Base-by-base conservation (phyloP, 2,888 invertebrate species). In the Gortyna flavago region DNA sequence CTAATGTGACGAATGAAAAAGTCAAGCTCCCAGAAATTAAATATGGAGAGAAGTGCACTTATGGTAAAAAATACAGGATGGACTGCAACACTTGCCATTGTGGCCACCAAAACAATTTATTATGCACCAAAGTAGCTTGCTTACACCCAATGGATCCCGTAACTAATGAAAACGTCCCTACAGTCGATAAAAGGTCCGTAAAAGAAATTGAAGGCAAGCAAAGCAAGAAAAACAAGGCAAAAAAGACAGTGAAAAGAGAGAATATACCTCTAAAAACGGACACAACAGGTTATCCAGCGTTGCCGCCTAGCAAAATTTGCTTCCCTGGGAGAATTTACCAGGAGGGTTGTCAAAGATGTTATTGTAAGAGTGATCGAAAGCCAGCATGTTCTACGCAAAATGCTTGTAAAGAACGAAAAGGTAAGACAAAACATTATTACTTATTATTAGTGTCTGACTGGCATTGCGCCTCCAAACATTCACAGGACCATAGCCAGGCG, bases 61-160 rank as follows among this genome's bases (percentile, higher is more conserved):
- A 90, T 0, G 94, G 94, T 0, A 86, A 89, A 59, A 38, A 83
- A 6, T 96, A 96, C 80, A 91, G 83, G 76, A 87, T 92, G 82
- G 91, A 91, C 0, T 96, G 96, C 81, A 96, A 96, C 70, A 92
- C 90, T 0, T 96, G 96, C 41, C 87, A 88, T 2, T 96, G 96
- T 70, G 90, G 88, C 0, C 59, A 68, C 0, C 77, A 89, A 1
- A 88, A 91, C 5, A 68, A 80, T 0, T 85, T 96, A 0, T 48
- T 94, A 18, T 97, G 97, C 85, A 95, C 96, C 0, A 94, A 95
- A 83, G 93, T 93, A 86, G 92, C 90, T 0, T 97, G 97, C 62
- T 35, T 92, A 0, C 64, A 81, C 6, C 2, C n/a, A 11, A 35
- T 41, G 13, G 4, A 51, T 13, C 29, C 29, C 2, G 38, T 66